Percentiles rank a stretch among this genome's conserved stretches.
phyloP scores from a whole-genome alignment of 2,113 vertebrate species.

The Mola mola region DNA sequence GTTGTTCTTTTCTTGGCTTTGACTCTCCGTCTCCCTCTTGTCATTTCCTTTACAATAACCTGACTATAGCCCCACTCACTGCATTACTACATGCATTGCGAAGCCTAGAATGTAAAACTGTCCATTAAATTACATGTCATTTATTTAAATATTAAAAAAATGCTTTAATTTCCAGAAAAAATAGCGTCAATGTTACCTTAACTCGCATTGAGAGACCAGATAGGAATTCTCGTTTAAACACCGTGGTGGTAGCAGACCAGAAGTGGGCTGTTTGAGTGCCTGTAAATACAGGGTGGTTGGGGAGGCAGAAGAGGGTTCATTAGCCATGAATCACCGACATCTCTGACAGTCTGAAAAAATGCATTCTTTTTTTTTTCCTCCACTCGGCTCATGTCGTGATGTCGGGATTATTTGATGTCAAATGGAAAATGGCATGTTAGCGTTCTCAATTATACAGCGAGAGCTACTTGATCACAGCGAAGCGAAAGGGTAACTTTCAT shows the following conservation, averaged over 20 bases:
- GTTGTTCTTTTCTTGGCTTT: constrained; percentile 4
- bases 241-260: background rate
- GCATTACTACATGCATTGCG: too few species aligned
- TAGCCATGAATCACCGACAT: constrained; percentile 21
- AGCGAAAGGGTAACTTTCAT: too few species aligned
- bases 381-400: background rate
- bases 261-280: constrained; percentile 4
- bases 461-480: too few species aligned
- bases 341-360: constrained; percentile 30
- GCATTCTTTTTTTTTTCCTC: constrained; percentile 1
- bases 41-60: constrained; percentile 7
- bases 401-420: constrained; percentile 14
- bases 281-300: background rate
- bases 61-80: too few species aligned
- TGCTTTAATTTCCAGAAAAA: too few species aligned
- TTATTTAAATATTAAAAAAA: too few species aligned
- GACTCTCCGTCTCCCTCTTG: background rate
- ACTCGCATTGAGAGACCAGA: too few species aligned
- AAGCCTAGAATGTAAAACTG: too few species aligned
- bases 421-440: constrained; percentile 10
- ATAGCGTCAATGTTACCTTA: too few species aligned
- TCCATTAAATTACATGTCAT: too few species aligned
- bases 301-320: constrained; percentile 16
- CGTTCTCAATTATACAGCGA: too few species aligned
- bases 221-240: constrained; percentile 11